Conservation (phyloP, 1,140 invertebrate species). For the Bombus turneri region DNA sequence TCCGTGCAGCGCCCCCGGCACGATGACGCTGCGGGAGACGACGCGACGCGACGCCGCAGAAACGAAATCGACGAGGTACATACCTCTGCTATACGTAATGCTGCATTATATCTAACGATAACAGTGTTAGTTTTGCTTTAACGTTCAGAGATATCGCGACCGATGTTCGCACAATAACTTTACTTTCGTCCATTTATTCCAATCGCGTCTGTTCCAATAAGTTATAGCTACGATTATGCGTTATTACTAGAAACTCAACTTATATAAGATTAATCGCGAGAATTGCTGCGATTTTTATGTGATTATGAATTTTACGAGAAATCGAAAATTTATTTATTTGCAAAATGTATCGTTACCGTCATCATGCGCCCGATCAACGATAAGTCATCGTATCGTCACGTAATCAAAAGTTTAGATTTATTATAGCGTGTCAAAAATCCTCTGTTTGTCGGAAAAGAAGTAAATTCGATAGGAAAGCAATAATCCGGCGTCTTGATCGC, state of each 20-base stretch:
- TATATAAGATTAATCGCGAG: background rate
- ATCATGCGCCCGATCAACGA: background rate
- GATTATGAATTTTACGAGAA: background rate
- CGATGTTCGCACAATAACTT: too few relatives aligned
- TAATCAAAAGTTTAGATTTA: background rate
- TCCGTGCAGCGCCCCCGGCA: slow-evolving; percentile 24
- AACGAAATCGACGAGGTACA: slow-evolving; percentile 40
- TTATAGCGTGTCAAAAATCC: too few relatives aligned
- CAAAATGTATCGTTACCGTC: background rate
- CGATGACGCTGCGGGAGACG: slow-evolving; percentile 48
- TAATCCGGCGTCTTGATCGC: background rate
- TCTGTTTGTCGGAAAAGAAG: background rate
- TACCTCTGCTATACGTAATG: background rate
- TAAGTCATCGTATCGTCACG: background rate
- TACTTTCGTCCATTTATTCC: too few relatives aligned
- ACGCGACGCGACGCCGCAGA: slow-evolving; percentile 17
- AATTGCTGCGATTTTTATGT: background rate
- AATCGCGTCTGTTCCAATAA: too few relatives aligned
- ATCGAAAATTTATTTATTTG: background rate
- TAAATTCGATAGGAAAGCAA: background rate
- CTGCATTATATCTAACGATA: too few relatives aligned
- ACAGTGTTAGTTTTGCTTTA: too few relatives aligned
- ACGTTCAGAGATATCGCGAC: too few relatives aligned
- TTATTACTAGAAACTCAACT: background rate
- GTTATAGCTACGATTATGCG: background rate